Evolutionary conservation across 2,797 vertebrate genomes (phyloP), one percentile per base, ranked within the genome.

Genomic region (Myotis daubentonii): DNA sequence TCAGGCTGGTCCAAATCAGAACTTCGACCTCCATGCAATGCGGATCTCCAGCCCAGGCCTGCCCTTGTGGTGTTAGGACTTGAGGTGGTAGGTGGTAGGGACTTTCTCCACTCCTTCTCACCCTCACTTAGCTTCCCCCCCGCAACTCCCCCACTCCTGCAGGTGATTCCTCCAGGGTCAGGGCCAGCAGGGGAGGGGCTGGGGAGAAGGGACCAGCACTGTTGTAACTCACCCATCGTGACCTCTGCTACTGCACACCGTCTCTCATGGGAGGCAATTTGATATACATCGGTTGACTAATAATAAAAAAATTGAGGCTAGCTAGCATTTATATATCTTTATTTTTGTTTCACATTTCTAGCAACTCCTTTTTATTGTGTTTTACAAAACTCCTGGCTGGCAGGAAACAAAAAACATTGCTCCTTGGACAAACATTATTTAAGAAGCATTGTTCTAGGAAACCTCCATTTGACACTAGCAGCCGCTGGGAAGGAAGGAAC

Each of bases 281-380:
- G 81, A 65, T 89, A 65, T 87, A 90, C 88, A 78, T 80, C 41
- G 81, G 36, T 85, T 89, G 81, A 92, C 60, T 62, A 66, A 80
- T 55, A 83, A n/a, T 89, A 87, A 88, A 80, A 70, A 74, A 28
- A 75, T 57, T 41, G 25, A 66, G 74, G 8, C 28, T 62, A 62
- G 28, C 71, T 83, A 71, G 22, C 7, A 49, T 70, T 68, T 87
- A 62, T 82, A 41, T 49, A 62, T 85, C 74, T 55, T 68, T 51
- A 28, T 57, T 86, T 95, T 87, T 49, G 92, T 90, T 94, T 83
- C 10, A 15, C 65, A 55, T 92, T 89, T 13, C 78, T 68, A 60
- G 71, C 60, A 87, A 80, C 53, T 95, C 25, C 49, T 94, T 94
- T 95, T 88, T 88, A 81, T 72, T 33, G 65, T 75, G 68, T 66